Conservation (phyloP, 92 coral and sea anemone species). For the Porites rus region DNA sequence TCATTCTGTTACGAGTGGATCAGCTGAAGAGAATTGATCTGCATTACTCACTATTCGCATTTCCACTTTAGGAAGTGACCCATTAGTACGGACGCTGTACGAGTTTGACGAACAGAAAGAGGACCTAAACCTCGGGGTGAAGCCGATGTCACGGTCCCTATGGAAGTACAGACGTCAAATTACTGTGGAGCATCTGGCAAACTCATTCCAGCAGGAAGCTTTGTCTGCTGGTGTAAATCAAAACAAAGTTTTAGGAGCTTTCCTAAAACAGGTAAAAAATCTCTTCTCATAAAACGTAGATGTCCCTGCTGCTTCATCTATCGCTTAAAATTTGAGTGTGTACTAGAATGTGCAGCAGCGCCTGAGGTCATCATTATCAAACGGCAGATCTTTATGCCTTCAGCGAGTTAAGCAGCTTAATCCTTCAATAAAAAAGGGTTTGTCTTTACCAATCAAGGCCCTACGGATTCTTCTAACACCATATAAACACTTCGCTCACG, state of each 20-base stretch:
- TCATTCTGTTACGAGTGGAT: too few relatives aligned
- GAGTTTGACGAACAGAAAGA: constrained; percentile 70
- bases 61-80: constrained; percentile 63
- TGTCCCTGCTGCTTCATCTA: background rate
- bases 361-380: too few relatives aligned
- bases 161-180: constrained; percentile 80
- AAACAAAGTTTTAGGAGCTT: constrained; percentile 57
- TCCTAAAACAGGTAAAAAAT: constrained; percentile 64
- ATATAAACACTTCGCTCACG: too few relatives aligned
- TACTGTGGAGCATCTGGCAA: constrained; percentile 67
- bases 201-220: constrained; percentile 62
- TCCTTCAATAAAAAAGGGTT: too few relatives aligned
- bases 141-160: constrained; percentile 48
- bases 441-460: too few relatives aligned
- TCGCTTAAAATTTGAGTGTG: too few relatives aligned
- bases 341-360: too few relatives aligned
- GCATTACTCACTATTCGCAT: background rate
- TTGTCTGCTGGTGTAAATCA: constrained; percentile 31
- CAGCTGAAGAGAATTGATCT: too few relatives aligned
- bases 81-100: constrained; percentile 65
- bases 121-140: constrained; percentile 33
- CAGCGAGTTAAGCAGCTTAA: too few relatives aligned
- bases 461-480: too few relatives aligned
- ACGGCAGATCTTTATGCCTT: too few relatives aligned
- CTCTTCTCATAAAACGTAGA: background rate